Evolutionary conservation across 1,140 invertebrate species (phyloP), one percentile per base, ranked within the genome.

Genomic region (Batillaria attramentaria): DNA sequence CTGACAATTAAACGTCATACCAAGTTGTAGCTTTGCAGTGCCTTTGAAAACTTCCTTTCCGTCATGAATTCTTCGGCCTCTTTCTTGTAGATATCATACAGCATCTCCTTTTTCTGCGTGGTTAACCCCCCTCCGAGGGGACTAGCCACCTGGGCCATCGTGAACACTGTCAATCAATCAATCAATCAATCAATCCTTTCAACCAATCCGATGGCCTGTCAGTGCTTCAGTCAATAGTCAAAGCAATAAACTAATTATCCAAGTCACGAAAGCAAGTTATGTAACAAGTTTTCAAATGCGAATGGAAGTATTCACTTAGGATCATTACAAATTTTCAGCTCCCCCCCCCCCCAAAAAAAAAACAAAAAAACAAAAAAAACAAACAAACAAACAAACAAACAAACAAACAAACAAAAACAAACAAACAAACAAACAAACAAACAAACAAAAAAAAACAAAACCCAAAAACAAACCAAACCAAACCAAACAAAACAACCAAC

Each of bases 81-180:
- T 43, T 77, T 78, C 66, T 72, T 46, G 72, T 83, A 83, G n/a
- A 79, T 73, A 33, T 79, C 79, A 28, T 80, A 78, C n/a, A 83
- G 43, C 24, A 83, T 73, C 41, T 76, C 50, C 43, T 46, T 66
- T 60, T 80, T 80, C 54, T 80, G 70, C n/a, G 70, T 62, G 24
- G 42, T 74, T 18, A 69, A 31, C 46, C 78, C 41, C 20, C 33
- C 65, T 37, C 18, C 2, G 24, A 31, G 10, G 24, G 68, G 68
- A 8, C 20, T 43, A 28, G 68, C 24, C 68, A 42, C 20, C 41
- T 43, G 41, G 41, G n/a, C 68, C 68, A 70, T 70, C 46, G 24
- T 24, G 8, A 13, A 24, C 10, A 13, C 10, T 50, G 8, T 13
- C 46, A 50, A 10, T 13, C 10, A 10, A 24, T 50, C 46, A 50